These are phyloP conservation scores for Coregonus sp. DNA, from an alignment of 2,797 vertebrate genomes.

Conservation along the genomic window DNA sequence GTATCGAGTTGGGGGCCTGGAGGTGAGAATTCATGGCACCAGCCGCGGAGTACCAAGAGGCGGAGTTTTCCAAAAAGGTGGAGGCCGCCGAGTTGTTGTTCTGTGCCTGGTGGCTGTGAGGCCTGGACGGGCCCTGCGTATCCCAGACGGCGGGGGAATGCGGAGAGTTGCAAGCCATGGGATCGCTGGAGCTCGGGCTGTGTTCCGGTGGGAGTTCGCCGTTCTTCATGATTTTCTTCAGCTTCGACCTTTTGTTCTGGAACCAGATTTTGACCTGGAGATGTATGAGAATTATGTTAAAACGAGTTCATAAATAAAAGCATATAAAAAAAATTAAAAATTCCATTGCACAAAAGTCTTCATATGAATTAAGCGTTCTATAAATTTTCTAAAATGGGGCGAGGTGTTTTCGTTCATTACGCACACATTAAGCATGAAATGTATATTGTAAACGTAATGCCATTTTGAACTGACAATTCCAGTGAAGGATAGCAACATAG, in stretches of 20 bases:
- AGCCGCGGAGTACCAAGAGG: constrained; percentile 87
- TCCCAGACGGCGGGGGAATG: constrained; percentile 98
- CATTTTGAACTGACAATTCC: background rate
- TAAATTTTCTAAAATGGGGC: background rate
- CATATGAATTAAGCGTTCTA: background rate
- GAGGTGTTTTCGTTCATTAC: background rate
- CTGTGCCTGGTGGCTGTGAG: constrained; percentile 89
- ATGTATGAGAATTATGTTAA: background rate
- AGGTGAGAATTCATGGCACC: constrained; percentile 88
- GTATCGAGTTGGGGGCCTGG: constrained; percentile 90
- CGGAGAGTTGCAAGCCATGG: constrained; percentile 98
- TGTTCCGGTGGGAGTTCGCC: constrained; percentile 96
- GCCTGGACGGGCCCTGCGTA: constrained; percentile 89
- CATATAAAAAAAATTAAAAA: background rate
- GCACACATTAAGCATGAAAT: background rate
- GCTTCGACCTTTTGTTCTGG: constrained; percentile 97
- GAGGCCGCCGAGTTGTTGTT: constrained; percentile 87
- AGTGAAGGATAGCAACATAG: background rate
- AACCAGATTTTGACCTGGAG: constrained; percentile 98
- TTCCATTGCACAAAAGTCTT: background rate
- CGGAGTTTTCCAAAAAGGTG: constrained; percentile 92
- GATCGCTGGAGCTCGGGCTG: constrained; percentile 98
- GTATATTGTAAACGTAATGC: background rate
- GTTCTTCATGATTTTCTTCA: constrained; percentile 99
- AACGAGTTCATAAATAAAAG: background rate